Evolutionary conservation across 92 coral and sea anemone genomes (phyloP), one percentile per base, ranked within the genome.

Genomic region (Anthopleura xanthogrammica): DNA sequence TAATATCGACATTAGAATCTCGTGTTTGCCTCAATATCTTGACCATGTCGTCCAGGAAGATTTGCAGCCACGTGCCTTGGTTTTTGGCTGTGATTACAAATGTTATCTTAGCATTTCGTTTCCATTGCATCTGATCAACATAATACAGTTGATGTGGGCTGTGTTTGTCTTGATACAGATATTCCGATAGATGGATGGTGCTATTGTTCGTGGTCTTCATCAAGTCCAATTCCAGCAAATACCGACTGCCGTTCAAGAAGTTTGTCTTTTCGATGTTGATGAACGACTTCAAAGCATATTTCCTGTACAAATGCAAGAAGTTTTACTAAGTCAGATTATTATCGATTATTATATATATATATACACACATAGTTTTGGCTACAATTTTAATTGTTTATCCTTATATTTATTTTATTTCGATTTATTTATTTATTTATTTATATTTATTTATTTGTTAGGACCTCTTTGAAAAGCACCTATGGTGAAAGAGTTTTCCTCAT

Each of bases 41-140:
- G 16, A 81, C 87, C 88, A 92, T 75, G 83, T 90, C 88, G 58
- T 87, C 82, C 12, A 92, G 78, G 40, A 92, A 85, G 55, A 87
- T 86, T 50, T 86, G 84, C n/a, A 92, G 29, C 95, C 95, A 92
- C 17, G 48, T 79, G n/a, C 89, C 93, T 57, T 90, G 95, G 71
- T 87, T 90, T 60, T 87, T 86, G 60, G 73, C 90, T 24, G 95
- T 90, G 13, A 92, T 72, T 46, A 92, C 80, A 54, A 92, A 80
- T 43, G 85, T 89, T 20, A 92, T 75, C 14, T 83, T 76, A 2
- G 87, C 82, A 11, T 79, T 72, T 77, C 86, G 83, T 65, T 80
- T 77, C 95, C 95, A 92, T 41, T 88, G 88, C 43, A 80, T 70
- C 2, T 60, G 79, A 52, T 52, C 84, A 5, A 91, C 85, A 76